phyloP scores from a whole-genome alignment of 1,140 invertebrate species.

The Drosophila biarmipes region DNA sequence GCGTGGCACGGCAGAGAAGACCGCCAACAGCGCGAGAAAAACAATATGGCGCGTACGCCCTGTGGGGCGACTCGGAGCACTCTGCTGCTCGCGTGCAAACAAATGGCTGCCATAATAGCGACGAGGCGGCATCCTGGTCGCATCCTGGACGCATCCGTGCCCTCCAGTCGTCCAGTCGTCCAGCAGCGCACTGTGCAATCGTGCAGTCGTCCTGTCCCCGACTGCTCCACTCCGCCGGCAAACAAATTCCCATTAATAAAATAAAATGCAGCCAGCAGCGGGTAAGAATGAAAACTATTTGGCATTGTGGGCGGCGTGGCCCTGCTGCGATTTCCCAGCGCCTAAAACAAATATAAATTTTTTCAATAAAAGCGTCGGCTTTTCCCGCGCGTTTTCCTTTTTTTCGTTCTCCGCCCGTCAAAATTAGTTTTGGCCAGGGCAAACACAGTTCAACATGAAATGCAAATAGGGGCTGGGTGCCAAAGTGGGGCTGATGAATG shows the following conservation, averaged over 20 bases:
- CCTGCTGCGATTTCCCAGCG: constrained; percentile 16
- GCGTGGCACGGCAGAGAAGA: constrained; percentile 14
- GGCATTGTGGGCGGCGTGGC: constrained; percentile 36
- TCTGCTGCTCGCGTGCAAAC: constrained; percentile 53
- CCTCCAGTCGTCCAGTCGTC: not conserved
- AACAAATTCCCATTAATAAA: constrained; percentile 74
- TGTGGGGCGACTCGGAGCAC: constrained; percentile 9
- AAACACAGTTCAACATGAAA: constrained; percentile 43
- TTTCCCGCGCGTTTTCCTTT: not conserved
- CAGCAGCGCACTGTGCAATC: too few relatives aligned
- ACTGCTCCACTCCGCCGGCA: constrained; percentile 1
- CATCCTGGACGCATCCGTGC: constrained; percentile 45
- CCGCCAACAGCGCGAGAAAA: constrained; percentile 73
- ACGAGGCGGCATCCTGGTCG: constrained; percentile 47
- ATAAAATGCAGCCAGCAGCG: constrained; percentile 46
- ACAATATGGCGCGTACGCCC: constrained; percentile 74
- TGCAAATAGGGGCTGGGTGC: constrained; percentile 37
- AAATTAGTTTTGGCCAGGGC: constrained; percentile 55
- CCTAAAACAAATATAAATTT: constrained; percentile 28
- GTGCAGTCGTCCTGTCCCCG: too few relatives aligned
- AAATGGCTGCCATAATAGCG: constrained; percentile 74
- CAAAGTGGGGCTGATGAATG: constrained; percentile 22
- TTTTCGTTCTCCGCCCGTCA: constrained; percentile 16
- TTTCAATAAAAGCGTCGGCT: constrained; percentile 37
- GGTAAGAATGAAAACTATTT: constrained; percentile 56